A percentile compares a stretch with the other conserved stretches of the same genome.
Evolutionary conservation across 2,888 invertebrate genomes (phyloP).

Genomic region (Ophonus ardosiacus): DNA sequence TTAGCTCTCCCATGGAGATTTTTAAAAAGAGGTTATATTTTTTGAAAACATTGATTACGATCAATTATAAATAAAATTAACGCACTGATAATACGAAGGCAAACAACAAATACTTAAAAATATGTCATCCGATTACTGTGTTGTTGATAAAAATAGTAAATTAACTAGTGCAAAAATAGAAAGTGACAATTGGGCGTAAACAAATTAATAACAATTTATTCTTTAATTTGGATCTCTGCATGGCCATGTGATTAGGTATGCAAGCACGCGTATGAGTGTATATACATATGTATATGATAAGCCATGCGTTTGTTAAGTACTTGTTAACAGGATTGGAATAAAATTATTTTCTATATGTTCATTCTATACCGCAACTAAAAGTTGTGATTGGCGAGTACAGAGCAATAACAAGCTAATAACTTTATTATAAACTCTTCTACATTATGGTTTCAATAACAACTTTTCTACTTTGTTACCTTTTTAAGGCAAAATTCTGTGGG

Average conservation of each 20-base stretch:
- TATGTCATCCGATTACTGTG: neutral
- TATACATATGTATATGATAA: neutral
- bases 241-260: slow-evolving; percentile 71
- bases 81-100: neutral
- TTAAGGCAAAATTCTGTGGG: no score
- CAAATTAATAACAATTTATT: slow-evolving; percentile 66
- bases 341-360: neutral
- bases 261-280: neutral
- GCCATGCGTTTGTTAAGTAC: slow-evolving; percentile 13
- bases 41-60: neutral
- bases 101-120: slow-evolving; percentile 5
- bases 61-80: slow-evolving; percentile 13
- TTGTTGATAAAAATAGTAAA: neutral
- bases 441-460: no score
- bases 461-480: no score
- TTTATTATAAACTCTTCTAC: no score
- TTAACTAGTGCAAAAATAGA: slow-evolving; percentile 3
- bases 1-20: slow-evolving; percentile 9
- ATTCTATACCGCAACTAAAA: no score
- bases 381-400: no score
- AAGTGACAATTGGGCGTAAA: slow-evolving; percentile 71
- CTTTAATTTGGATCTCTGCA: slow-evolving; percentile 75
- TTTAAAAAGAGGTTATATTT: neutral
- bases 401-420: no score
- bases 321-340: neutral